Evolutionary conservation across 2,797 vertebrate genomes (phyloP), one percentile per base, ranked within the genome.

Genomic region (Tinamus major): DNA sequence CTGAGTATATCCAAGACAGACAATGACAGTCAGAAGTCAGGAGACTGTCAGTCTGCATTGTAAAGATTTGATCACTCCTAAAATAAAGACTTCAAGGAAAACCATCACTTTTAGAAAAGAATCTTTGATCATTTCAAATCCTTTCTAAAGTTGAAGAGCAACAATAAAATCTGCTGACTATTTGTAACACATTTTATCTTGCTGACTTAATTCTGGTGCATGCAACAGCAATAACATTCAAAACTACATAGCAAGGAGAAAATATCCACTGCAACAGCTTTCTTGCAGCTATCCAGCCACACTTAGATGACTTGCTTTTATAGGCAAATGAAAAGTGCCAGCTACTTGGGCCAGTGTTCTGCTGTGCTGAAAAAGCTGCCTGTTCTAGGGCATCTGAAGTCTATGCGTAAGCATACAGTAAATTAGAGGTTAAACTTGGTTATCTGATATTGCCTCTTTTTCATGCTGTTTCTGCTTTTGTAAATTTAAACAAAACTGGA

Each of bases 361-460:
- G 41, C 65, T 71, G 83, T 24, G 75, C 69, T 72, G 53, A 77
- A 87, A 92, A 71, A 92, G 83, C 46, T 19, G 44, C 63, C 69
- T 90, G 46, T 26, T 89, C 92, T 64, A 65, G 53, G 71, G 8
- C 5, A 9, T 51, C 69, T 75, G 72, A 92, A 92, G 89, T 89
- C 75, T 89, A 83, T 37, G 55, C 49, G 65, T 29, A 75, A 89
- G 39, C 3, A 79, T 49, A 62, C 33, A 31, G 51, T 33, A 76
- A 89, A 44, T 39, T 21, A 86, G 72, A 80, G 26, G 68, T 61
- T 58, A 68, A 78, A 83, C 59, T 16, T 37, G 33, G 5, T 89
- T 87, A 67, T 83, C 65, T 89, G 81, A 71, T 44, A 68, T 5
- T 48, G 8, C 44, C 15, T 68, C 39, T 79, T 87, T 80, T 42